Percentiles rank a stretch among this genome's conserved stretches.
Conservation (phyloP, 1,140 invertebrate species). For the Araneus ventricosus region DNA sequence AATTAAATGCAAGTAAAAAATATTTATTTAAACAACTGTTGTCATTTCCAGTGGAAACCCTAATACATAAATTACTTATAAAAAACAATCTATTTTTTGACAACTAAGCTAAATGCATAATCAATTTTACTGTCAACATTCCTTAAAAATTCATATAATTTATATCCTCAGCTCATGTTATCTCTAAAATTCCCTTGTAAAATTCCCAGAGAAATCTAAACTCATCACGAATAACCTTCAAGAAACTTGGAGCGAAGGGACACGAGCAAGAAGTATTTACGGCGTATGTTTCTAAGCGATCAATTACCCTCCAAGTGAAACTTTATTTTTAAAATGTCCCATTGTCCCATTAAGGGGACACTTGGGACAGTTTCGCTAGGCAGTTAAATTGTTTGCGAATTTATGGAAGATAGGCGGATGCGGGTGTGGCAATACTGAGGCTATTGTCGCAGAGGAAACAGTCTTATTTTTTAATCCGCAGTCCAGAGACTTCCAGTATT, state of each 20-base stretch:
- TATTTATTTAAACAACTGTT: too few species aligned
- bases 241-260: not conserved
- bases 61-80: too few species aligned
- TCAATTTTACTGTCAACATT: too few species aligned
- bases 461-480: not conserved
- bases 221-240: not conserved
- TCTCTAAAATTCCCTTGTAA: too few species aligned
- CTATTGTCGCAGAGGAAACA: not conserved
- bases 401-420: not conserved
- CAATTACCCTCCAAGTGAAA: not conserved
- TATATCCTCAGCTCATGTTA: too few species aligned
- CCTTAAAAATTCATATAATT: too few species aligned
- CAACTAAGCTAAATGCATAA: too few species aligned
- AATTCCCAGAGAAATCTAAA: not conserved
- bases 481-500: not conserved
- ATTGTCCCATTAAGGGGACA: conserved; percentile 5
- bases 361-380: not conserved
- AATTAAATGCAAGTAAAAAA: too few species aligned
- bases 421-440: not conserved
- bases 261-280: not conserved
- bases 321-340: conserved; percentile 34
- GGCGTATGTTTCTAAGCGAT: not conserved
- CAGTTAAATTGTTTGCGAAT: conserved; percentile 30
- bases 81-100: too few species aligned
- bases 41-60: too few species aligned